phyloP scores from a whole-genome alignment of 1,140 invertebrate species.

The Holotrichia oblita region DNA sequence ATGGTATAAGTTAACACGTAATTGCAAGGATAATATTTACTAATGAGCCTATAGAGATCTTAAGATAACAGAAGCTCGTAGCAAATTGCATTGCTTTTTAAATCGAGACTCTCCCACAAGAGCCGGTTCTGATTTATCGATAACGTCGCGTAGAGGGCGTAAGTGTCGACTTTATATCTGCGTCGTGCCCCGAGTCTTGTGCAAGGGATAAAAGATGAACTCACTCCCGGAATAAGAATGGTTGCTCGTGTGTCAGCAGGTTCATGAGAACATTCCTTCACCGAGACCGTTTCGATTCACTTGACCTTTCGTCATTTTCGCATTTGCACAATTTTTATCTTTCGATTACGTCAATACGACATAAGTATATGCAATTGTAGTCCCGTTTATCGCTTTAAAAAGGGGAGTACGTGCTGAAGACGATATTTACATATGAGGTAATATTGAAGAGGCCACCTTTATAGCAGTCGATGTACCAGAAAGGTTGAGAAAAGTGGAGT shows the following conservation, averaged over 20 bases:
- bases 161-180: slow-evolving; percentile 23
- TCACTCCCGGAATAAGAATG: slow-evolving; percentile 35
- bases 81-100: slow-evolving; percentile 24
- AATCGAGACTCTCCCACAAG: slow-evolving; percentile 19
- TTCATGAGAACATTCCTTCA: slow-evolving; percentile 35
- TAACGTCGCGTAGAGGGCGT: slow-evolving; percentile 11
- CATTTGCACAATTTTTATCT: background rate
- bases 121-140: background rate
- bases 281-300: slow-evolving; percentile 26
- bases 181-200: slow-evolving; percentile 23
- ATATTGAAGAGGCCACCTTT: background rate
- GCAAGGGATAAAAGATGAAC: slow-evolving; percentile 32
- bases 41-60: background rate
- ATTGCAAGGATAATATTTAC: background rate
- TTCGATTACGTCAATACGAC: background rate
- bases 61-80: background rate
- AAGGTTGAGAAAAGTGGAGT: too few relatives aligned
- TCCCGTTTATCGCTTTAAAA: background rate
- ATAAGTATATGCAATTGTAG: background rate
- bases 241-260: slow-evolving; percentile 18
- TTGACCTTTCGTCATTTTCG: slow-evolving; percentile 17
- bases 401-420: background rate
- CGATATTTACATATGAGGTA: background rate
- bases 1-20: background rate
- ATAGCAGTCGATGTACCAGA: too few relatives aligned